A percentile compares a stretch with the other conserved stretches of the same genome.
Conservation (phyloP, 1,140 invertebrate genomes). For the Adoxophyes honmai region DNA sequence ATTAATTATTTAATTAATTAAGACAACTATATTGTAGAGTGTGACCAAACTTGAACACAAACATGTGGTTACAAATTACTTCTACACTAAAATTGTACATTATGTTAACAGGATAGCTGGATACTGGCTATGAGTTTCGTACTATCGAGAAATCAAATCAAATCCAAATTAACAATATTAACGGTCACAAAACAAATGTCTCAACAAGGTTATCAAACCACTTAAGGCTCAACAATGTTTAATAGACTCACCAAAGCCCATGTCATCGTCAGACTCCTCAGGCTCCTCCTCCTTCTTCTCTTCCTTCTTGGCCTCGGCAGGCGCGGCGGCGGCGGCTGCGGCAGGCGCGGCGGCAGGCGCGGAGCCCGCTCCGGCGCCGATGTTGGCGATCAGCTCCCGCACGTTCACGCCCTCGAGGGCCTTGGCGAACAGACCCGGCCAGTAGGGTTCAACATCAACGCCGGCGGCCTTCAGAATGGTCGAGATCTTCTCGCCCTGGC, state of each 20-base stretch:
- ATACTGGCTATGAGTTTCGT: too few relatives aligned
- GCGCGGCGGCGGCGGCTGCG: conserved; percentile 81
- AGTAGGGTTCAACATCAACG: conserved; percentile 98
- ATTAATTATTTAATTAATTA: too few relatives aligned
- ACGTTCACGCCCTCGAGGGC: conserved; percentile 96
- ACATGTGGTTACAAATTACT: too few relatives aligned
- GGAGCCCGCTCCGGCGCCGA: conserved; percentile 94
- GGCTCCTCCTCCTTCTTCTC: conserved; percentile 91
- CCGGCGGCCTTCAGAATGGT: conserved; percentile 98
- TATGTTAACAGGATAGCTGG: too few relatives aligned
- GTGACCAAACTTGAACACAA: too few relatives aligned
- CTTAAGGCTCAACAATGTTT: too few relatives aligned
- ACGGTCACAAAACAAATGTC: too few relatives aligned
- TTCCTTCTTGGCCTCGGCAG: conserved; percentile 85
- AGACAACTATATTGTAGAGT: too few relatives aligned
- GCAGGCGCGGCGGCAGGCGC: conserved; percentile 83
- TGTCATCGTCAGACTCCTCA: conserved; percentile 94
- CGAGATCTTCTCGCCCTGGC: conserved; percentile 96
- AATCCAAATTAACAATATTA: too few relatives aligned
- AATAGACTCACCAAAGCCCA: conserved; percentile 91
- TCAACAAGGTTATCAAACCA: too few relatives aligned
- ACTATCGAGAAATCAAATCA: too few relatives aligned
- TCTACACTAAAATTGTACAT: too few relatives aligned
- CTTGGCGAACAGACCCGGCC: conserved; percentile 98
- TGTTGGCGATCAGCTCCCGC: conserved; percentile 95